Base-by-base conservation (phyloP, 1,140 invertebrate species). In the Mamestra configurata region DNA sequence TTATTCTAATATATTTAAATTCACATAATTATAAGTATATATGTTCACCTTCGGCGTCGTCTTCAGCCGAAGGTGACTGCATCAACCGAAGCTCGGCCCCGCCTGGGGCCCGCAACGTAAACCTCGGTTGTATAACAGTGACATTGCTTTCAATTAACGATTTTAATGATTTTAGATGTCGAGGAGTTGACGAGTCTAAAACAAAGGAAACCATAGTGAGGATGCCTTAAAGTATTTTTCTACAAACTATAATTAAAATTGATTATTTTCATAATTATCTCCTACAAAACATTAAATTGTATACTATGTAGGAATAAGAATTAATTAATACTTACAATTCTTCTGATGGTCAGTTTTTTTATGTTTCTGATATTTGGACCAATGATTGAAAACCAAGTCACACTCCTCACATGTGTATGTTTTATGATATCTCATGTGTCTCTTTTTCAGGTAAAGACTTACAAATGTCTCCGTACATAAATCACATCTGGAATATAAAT, bases 351-450 rank as follows among this genome's bases (percentile, higher is more conserved):
- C 83, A 8, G 27, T 68, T 85, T 88, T 95, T 80, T 86, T 93
- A 80, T 96, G 95, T 80, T 90, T 87, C 51, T 92, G 84, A 73
- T 92, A 89, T 77, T 89, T 87, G 18, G 91, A 91, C 95, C 94
- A 96, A 31, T 84, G 81, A 80, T 87, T 82, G 81, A 95, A 95
- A 77, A 82, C 83, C 37, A 84, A 46, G 37, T 81, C 59, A 88
- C 95, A 96, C 15, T 92, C 82, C 22, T 84, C 78, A 89, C 95
- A 96, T 8, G 55, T 86, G 76, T 95, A 95, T 7, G 71, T 90
- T 88, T 94, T 95, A 76, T 96, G 95, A 46, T 85, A 89, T 82
- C 90, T 90, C 84, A 94, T 90, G 79, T 96, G 95, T 79, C 90
- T 94, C 71, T 91, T 95, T 78, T 92, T 94, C 4, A 94, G 90